Evolutionary conservation across 2,888 invertebrate species (phyloP), one percentile per base, ranked within the genome.

Genomic region (Apomyelois bistriatella): DNA sequence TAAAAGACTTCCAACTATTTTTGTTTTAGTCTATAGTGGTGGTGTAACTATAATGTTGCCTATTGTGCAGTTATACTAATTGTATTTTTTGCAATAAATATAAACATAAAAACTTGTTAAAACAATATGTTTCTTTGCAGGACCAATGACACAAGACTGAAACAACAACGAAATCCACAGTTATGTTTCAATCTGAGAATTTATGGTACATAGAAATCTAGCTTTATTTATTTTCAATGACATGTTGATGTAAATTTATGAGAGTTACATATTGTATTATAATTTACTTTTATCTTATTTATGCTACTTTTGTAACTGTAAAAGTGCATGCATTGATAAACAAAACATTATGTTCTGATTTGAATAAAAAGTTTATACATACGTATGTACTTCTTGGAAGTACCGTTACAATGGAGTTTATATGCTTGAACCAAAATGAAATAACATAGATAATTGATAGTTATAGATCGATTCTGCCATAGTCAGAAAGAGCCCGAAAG

Each of bases 91-190:
- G n/a, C n/a, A n/a, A n/a, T n/a, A n/a, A n/a, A n/a, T n/a, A n/a
- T n/a, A n/a, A n/a, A n/a, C n/a, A n/a, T n/a, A n/a, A n/a, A n/a
- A n/a, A n/a, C n/a, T n/a, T n/a, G n/a, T n/a, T 32, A 32, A 8
- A 32, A 6, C 2, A 10, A 7, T 7, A 32, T 32, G 2, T 9
- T 8, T 32, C 32, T 32, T 32, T 79, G 37, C 78, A 85, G 85
- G 79, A 81, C 74, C 75, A 78, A 79, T 73, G 64, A 73, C 65
- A 66, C 74, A 85, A 87, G 85, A 85, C 87, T 87, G 87, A 85
- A 79, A 73, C 74, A 70, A 72, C 82, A 80, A 82, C 79, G 79
- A 85, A 79, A 71, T 74, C 70, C 68, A 72, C 75, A 73, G 77
- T 76, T 76, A 73, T 57, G 68, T 79, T 74, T 76, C 70, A 62